These are phyloP conservation scores for Cairina moschata DNA, from an alignment of 2,113 vertebrate species.

Conservation along the genomic window DNA sequence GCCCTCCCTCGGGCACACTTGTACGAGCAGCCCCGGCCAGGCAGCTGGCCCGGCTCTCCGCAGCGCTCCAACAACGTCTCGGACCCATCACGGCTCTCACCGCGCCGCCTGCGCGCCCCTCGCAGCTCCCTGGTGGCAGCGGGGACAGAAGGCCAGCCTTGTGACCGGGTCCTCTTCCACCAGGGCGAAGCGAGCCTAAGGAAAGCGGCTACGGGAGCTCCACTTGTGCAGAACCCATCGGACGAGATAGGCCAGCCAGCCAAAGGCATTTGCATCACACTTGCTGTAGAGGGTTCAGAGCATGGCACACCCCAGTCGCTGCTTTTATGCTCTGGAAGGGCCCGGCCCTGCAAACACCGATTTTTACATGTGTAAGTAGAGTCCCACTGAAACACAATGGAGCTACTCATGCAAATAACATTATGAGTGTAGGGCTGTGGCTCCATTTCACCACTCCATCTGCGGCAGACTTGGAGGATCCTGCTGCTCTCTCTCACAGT, in stretches of 20 bases:
- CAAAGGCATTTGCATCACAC: constrained; percentile 21
- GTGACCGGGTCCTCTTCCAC: not conserved
- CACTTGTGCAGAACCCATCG: not conserved
- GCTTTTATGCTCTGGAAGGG: constrained; percentile 50
- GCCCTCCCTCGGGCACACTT: not conserved
- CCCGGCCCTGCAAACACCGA: constrained; percentile 24
- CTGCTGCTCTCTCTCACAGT: not conserved
- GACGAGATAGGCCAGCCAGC: not conserved
- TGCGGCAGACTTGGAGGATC: constrained; percentile 33
- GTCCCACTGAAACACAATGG: constrained; percentile 51
- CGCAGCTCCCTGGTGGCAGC: not conserved
- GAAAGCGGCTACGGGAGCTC: constrained; percentile 17
- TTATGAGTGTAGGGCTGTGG: constrained; percentile 1
- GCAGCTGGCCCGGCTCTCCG: constrained; percentile 13
- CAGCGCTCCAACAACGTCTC: constrained; percentile 34
- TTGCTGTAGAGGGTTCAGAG: constrained; percentile 24
- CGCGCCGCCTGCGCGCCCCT: not conserved
- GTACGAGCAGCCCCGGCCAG: not conserved
- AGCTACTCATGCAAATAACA: constrained; percentile 60
- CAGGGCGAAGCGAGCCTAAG: not conserved
- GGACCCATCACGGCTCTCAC: constrained; percentile 37
- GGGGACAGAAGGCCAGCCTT: not conserved
- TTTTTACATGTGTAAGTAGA: constrained; percentile 60
- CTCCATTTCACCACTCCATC: constrained; percentile 31
- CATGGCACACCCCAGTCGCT: not conserved